Conservation (phyloP, 2,797 vertebrate genomes). For the Phoxinus dragarum region DNA sequence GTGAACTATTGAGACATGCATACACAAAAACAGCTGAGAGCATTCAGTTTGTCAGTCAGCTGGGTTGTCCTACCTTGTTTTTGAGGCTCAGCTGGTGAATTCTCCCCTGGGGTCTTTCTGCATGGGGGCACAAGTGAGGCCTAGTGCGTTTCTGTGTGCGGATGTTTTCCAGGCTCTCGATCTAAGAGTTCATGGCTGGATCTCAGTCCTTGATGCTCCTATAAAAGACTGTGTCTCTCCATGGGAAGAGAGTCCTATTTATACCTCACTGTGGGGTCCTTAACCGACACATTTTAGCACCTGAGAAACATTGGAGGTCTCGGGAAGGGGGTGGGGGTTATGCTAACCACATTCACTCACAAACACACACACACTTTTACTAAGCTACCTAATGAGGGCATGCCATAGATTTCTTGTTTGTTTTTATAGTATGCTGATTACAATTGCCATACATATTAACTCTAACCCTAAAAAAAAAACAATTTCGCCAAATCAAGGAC, state of each 20-base stretch:
- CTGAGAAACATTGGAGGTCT: constrained; percentile 71
- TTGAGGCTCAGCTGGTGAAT: constrained; percentile 80
- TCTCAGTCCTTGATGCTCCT: constrained; percentile 65
- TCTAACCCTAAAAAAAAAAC: background rate
- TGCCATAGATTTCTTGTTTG: background rate
- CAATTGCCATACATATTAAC: background rate
- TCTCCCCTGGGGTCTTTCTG: constrained; percentile 76
- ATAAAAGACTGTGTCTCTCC: constrained; percentile 65
- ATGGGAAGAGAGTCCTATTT: constrained; percentile 74
- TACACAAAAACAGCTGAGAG: constrained; percentile 61
- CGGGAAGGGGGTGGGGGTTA: constrained; percentile 68
- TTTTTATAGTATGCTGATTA: background rate
- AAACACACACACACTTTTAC: constrained; percentile 42
- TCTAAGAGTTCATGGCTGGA: constrained; percentile 57
- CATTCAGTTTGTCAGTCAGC: constrained; percentile 72
- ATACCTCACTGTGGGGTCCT: constrained; percentile 75
- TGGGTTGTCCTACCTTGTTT: constrained; percentile 79
- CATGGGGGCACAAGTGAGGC: constrained; percentile 78
- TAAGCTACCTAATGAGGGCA: constrained; percentile 65
- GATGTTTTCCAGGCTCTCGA: constrained; percentile 58
- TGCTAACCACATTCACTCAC: constrained; percentile 51
- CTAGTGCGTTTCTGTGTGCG: constrained; percentile 65
- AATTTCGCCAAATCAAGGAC: background rate
- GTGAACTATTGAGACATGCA: constrained; percentile 39
- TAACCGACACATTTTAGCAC: constrained; percentile 79